These are phyloP conservation scores for Helicorthomorpha holstii DNA, from an alignment of 1,140 invertebrate species.

Conservation along the genomic window DNA sequence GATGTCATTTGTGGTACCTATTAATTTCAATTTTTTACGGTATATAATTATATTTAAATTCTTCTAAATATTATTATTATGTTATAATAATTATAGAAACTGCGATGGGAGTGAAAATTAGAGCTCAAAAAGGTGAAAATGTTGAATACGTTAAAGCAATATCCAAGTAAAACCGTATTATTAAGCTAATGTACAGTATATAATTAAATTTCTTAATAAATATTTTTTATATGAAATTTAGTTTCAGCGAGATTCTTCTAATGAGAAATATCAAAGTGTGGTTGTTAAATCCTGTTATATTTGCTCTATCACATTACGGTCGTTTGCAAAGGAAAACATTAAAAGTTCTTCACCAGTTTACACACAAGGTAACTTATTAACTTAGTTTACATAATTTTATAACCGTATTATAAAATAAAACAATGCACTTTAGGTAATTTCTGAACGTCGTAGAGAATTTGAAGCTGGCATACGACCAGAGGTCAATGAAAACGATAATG, in stretches of 20 bases:
- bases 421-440: neutral
- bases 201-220: neutral
- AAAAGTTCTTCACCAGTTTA: neutral
- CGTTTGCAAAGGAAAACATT: neutral
- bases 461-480: neutral
- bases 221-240: neutral
- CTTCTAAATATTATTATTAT: neutral
- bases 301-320: neutral
- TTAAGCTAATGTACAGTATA: neutral
- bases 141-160: constrained; percentile 59
- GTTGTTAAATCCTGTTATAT: neutral
- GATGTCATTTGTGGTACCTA: constrained; percentile 37
- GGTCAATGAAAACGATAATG: neutral
- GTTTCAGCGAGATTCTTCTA: neutral
- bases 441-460: neutral
- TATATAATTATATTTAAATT: constrained; percentile 14
- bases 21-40: no score
- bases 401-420: neutral
- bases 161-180: constrained; percentile 38
- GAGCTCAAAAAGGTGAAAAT: constrained; percentile 44
- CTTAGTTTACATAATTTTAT: neutral
- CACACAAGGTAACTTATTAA: neutral
- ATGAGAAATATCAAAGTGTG: neutral
- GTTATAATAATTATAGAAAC: constrained; percentile 38
- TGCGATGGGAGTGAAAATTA: constrained; percentile 58